Conservation (phyloP, 2,888 invertebrate species). For the Pristionchus mayeri region DNA sequence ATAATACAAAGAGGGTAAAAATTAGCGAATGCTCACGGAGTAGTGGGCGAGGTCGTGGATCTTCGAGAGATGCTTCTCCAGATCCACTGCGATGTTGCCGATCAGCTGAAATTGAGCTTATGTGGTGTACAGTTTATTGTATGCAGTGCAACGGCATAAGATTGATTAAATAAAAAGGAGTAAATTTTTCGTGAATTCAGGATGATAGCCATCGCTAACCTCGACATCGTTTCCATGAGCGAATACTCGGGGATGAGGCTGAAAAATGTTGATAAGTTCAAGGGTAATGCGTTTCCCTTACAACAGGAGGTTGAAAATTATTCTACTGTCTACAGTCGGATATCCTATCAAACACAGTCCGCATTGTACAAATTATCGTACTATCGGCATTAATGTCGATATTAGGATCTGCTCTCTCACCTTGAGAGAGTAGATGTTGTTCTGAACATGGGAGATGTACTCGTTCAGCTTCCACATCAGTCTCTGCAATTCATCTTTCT, state of each 20-base stretch:
- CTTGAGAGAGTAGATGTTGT: not conserved
- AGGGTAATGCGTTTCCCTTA: too few relatives aligned
- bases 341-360: not conserved
- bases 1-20: too few relatives aligned
- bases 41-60: too few relatives aligned
- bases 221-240: not conserved
- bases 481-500: not conserved
- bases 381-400: too few relatives aligned
- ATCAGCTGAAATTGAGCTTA: not conserved
- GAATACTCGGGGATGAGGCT: not conserved
- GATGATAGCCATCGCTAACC: not conserved
- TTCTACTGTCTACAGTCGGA: not conserved
- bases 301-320: too few relatives aligned
- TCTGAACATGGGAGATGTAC: not conserved
- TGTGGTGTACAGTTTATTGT: not conserved
- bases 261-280: too few relatives aligned
- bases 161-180: not conserved
- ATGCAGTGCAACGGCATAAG: too few relatives aligned
- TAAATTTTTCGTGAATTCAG: not conserved
- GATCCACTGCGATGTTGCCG: slow-evolving; percentile 6
- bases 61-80: not conserved
- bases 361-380: not conserved
- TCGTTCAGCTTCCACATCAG: not conserved
- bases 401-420: too few relatives aligned
- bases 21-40: too few relatives aligned